phyloP scores from a whole-genome alignment of 1,140 invertebrate species.

The Aphis gossypii region DNA sequence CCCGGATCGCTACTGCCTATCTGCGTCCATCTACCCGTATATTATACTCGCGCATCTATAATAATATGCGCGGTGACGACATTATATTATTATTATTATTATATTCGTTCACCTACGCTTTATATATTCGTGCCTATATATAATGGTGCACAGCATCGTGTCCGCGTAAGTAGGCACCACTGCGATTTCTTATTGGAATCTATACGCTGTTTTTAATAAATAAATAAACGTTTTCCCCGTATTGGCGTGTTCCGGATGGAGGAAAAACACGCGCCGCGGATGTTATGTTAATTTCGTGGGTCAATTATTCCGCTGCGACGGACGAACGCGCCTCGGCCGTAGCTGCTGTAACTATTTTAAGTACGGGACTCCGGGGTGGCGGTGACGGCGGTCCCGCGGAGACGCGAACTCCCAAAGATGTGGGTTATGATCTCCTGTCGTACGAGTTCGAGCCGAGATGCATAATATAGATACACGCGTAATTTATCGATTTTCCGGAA shows the following conservation, averaged over 20 bases:
- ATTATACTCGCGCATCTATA: background rate
- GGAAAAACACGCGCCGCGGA: background rate
- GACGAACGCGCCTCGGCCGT: background rate
- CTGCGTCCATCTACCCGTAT: background rate
- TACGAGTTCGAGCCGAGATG: background rate
- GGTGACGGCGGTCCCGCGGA: background rate
- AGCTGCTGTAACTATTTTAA: background rate
- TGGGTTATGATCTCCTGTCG: conserved; percentile 6
- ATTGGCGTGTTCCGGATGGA: no score
- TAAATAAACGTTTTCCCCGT: background rate
- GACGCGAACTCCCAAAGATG: background rate
- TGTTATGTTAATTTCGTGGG: background rate
- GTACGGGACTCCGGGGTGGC: no score
- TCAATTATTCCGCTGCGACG: background rate
- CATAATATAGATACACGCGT: conserved; percentile 1
- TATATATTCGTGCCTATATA: background rate
- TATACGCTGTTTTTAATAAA: background rate
- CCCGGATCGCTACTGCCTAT: background rate
- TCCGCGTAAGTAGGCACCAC: no score
- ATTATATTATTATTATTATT: background rate
- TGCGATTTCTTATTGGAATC: background rate
- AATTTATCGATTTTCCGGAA: background rate
- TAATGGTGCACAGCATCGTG: background rate
- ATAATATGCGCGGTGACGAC: background rate
- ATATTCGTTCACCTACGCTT: conserved; percentile 6